Evolutionary conservation across 1,140 invertebrate species (phyloP).

Genomic region (Drosophila pandora): DNA sequence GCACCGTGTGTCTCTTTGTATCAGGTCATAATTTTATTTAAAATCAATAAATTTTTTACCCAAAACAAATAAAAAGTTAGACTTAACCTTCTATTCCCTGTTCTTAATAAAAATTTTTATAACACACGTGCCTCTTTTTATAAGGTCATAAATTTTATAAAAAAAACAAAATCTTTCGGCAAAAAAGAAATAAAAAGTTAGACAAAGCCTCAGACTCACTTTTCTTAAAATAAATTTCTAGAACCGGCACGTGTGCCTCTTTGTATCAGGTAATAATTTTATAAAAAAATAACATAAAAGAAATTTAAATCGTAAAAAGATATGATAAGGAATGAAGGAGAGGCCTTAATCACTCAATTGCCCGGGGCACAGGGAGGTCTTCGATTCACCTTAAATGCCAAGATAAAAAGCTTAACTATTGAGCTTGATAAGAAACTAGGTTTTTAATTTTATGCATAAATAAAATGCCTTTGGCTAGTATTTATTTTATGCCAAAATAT

Average conservation of each 20-base stretch:
- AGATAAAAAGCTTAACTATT: slow-evolving; percentile 26
- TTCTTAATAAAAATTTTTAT: too few relatives aligned
- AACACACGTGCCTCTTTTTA: too few relatives aligned
- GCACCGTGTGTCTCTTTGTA: slow-evolving; percentile 20
- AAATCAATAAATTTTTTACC: too few relatives aligned
- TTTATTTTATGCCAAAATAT: neutral
- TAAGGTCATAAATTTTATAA: too few relatives aligned
- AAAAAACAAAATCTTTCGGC: too few relatives aligned
- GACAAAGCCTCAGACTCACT: neutral
- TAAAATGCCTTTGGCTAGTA: too few relatives aligned
- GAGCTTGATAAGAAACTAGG: slow-evolving; percentile 11
- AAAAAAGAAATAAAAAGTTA: too few relatives aligned
- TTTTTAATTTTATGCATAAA: too few relatives aligned
- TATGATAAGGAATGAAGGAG: slow-evolving; percentile 37
- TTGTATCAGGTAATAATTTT: slow-evolving; percentile 16
- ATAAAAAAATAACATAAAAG: slow-evolving; percentile 4
- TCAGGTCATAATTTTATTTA: slow-evolving; percentile 6
- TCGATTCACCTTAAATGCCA: slow-evolving; percentile 23
- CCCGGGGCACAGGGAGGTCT: slow-evolving; percentile 32
- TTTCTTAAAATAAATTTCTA: slow-evolving; percentile 10
- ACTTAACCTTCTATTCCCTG: too few relatives aligned
- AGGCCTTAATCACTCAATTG: slow-evolving; percentile 27
- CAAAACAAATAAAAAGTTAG: too few relatives aligned
- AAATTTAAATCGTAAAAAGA: slow-evolving; percentile 17
- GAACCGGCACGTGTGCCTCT: slow-evolving; percentile 15